These are phyloP conservation scores for Xyrichtys novacula DNA, from an alignment of 2,797 vertebrate species.

Conservation along the genomic window DNA sequence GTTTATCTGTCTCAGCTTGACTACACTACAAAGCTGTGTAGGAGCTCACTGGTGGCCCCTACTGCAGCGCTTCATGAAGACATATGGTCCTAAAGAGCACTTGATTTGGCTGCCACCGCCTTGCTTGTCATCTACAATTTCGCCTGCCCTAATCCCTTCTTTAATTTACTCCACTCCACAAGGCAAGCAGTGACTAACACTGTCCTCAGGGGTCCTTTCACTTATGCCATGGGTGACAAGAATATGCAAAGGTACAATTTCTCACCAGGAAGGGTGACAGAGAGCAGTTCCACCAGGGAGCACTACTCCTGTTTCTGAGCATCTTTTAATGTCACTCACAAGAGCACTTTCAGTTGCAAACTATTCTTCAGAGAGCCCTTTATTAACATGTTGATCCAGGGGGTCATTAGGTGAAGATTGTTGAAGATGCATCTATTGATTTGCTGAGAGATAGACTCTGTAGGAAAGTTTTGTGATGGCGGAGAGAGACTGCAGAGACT, in stretches of 20 bases:
- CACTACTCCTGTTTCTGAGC: conserved; percentile 86
- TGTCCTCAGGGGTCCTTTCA: conserved; percentile 96
- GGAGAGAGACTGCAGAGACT: conserved; percentile 63
- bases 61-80: conserved; percentile 86
- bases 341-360: conserved; percentile 90
- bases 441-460: conserved; percentile 73
- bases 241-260: conserved; percentile 97
- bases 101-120: conserved; percentile 86
- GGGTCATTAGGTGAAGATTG: conserved; percentile 81
- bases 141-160: conserved; percentile 92
- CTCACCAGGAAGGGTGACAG: conserved; percentile 95
- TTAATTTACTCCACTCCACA: conserved; percentile 96
- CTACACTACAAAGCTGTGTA: conserved; percentile 71
- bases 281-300: conserved; percentile 89
- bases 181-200: conserved; percentile 89
- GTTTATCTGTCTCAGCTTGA: conserved; percentile 61
- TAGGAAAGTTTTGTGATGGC: conserved; percentile 77
- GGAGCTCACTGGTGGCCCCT: conserved; percentile 81
- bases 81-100: conserved; percentile 91
- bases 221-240: conserved; percentile 94
- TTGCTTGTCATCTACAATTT: conserved; percentile 95
- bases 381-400: conserved; percentile 87
- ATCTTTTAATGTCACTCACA: conserved; percentile 92
- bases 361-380: conserved; percentile 89
- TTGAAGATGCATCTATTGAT: conserved; percentile 84